Evolutionary conservation across 2,113 vertebrate species (phyloP).

Genomic region (Erpornis zantholeuca): DNA sequence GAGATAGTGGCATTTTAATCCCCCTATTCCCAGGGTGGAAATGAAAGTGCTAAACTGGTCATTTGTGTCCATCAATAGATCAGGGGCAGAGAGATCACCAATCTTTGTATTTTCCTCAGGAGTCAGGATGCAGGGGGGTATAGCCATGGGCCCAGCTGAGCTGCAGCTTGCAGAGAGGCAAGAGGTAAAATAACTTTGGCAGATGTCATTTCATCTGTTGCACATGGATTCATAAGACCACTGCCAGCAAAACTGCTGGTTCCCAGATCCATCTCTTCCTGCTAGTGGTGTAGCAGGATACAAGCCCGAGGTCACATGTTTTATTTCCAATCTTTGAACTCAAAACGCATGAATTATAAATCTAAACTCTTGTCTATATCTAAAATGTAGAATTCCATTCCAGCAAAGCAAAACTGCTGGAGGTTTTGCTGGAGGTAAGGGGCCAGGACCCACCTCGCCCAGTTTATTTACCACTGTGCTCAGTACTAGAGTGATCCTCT

Average conservation of each 20-base stretch:
- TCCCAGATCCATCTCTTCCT: not conserved
- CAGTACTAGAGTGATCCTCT: not conserved
- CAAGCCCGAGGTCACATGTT: not conserved
- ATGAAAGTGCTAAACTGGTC: constrained; percentile 12
- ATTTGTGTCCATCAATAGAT: not conserved
- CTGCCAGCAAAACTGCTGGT: not conserved
- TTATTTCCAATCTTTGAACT: not conserved
- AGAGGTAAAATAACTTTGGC: not conserved
- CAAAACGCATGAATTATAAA: not conserved
- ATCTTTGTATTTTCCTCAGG: not conserved
- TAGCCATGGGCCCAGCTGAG: not conserved
- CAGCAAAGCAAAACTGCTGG: not conserved
- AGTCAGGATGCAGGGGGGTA: not conserved
- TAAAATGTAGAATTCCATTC: not conserved
- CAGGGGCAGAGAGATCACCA: not conserved
- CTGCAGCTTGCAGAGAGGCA: not conserved
- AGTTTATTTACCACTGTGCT: not conserved
- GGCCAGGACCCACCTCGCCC: not conserved
- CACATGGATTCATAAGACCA: not conserved
- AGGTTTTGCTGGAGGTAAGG: not conserved
- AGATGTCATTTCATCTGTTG: not conserved
- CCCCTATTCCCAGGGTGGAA: constrained; percentile 20
- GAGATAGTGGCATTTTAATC: constrained; percentile 41
- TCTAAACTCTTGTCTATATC: not conserved
- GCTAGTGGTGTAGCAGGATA: not conserved